These are phyloP conservation scores for Lithophane ornitopus DNA, from an alignment of 2,888 invertebrate genomes.

Conservation along the genomic window DNA sequence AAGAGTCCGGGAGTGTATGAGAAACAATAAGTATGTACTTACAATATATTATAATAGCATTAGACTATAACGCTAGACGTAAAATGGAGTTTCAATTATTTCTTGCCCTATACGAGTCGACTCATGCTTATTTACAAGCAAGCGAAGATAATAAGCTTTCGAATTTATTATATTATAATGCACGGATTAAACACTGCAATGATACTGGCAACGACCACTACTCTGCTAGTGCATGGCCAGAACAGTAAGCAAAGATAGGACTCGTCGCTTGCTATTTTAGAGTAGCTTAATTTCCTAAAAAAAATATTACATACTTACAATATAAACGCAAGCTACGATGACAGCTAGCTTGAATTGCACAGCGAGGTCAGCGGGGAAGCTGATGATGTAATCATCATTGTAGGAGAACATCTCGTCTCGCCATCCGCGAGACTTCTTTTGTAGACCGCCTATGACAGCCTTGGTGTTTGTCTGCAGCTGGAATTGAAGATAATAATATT, in stretches of 20 bases:
- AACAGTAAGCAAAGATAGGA: neutral
- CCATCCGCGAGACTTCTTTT: slow-evolving; percentile 66
- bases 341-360: slow-evolving; percentile 74
- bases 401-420: slow-evolving; percentile 43
- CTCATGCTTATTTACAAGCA: neutral
- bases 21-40: no score
- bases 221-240: neutral
- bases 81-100: neutral
- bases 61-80: no score
- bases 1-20: neutral
- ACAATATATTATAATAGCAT: no score
- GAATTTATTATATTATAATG: neutral
- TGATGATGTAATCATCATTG: slow-evolving; percentile 70
- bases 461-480: slow-evolving; percentile 73
- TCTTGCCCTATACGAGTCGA: neutral
- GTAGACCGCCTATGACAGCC: slow-evolving; percentile 68
- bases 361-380: slow-evolving; percentile 73
- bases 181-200: neutral
- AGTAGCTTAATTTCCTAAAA: neutral
- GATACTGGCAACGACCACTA: neutral
- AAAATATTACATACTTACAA: slow-evolving; percentile 45
- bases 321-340: slow-evolving; percentile 76
- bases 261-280: neutral
- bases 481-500: neutral
- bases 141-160: neutral